Percentiles rank a stretch among this genome's conserved stretches.
Conservation (phyloP, 2,888 invertebrate species). For the Aphodius granarius region DNA sequence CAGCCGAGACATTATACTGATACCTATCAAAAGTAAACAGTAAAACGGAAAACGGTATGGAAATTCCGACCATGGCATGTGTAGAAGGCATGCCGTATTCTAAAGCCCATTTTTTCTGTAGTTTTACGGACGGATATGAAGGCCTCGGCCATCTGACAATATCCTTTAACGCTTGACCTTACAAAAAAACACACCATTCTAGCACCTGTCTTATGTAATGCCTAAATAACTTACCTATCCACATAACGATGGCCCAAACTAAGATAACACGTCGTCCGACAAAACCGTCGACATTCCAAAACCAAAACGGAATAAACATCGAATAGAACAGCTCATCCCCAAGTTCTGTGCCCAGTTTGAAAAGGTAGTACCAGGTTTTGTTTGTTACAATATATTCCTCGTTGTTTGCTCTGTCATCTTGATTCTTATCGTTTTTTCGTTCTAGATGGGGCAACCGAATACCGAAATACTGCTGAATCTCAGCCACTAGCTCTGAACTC, state of each 20-base stretch:
- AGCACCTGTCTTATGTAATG: not conserved
- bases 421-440: constrained; percentile 13
- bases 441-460: constrained; percentile 49
- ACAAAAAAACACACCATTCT: constrained; percentile 8
- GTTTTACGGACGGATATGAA: constrained; percentile 77
- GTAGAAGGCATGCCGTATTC: constrained; percentile 97
- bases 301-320: constrained; percentile 90
- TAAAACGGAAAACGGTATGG: constrained; percentile 84
- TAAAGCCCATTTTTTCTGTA: constrained; percentile 86
- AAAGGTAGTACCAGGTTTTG: constrained; percentile 82
- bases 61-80: constrained; percentile 88
- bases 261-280: constrained; percentile 81
- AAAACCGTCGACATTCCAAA: constrained; percentile 91
- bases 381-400: constrained; percentile 62
- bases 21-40: constrained; percentile 81
- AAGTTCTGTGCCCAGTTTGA: constrained; percentile 80
- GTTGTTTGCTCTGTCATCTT: constrained; percentile 21
- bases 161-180: constrained; percentile 88
- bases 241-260: constrained; percentile 83
- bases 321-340: constrained; percentile 92
- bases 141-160: constrained; percentile 86
- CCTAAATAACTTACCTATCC: constrained; percentile 65
- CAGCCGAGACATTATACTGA: constrained; percentile 66
- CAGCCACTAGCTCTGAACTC: constrained; percentile 74
- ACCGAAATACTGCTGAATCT: constrained; percentile 80